Percentiles rank a stretch among this genome's conserved stretches.
phyloP scores from a whole-genome alignment of 2,113 vertebrate genomes.

The Leucopsar rothschildi region DNA sequence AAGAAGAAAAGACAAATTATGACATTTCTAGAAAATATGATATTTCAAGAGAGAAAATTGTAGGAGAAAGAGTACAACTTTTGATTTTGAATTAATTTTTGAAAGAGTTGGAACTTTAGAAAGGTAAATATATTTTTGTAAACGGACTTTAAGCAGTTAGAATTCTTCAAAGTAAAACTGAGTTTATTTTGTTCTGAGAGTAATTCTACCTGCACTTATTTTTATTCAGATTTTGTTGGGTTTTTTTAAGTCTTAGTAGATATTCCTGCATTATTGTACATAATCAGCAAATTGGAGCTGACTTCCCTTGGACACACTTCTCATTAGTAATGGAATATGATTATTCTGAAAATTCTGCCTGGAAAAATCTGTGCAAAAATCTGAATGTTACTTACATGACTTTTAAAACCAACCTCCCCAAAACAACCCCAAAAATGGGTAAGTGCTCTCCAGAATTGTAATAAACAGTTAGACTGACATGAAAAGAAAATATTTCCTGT shows the following conservation, averaged over 20 bases:
- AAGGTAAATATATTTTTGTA: background rate
- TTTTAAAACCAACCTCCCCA: constrained; percentile 75
- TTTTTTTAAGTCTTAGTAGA: constrained; percentile 67
- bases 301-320: constrained; percentile 89
- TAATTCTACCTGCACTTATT: background rate
- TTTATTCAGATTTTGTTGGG: background rate
- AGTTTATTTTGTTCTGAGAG: background rate
- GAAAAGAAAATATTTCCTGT: background rate
- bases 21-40: background rate
- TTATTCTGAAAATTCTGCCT: constrained; percentile 78
- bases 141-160: background rate
- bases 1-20: background rate
- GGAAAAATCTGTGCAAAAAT: constrained; percentile 78
- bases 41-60: background rate
- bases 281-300: constrained; percentile 79
- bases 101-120: background rate
- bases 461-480: background rate
- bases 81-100: background rate
- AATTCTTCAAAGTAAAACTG: background rate
- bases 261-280: constrained; percentile 77
- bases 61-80: background rate
- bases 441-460: constrained; percentile 26
- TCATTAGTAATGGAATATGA: constrained; percentile 87
- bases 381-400: constrained; percentile 74
- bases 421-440: constrained; percentile 49